A percentile compares a stretch with the other conserved stretches of the same genome.
These are phyloP conservation scores for Mormyrus lacerda DNA, from an alignment of 2,113 vertebrate genomes.

Conservation along the genomic window DNA sequence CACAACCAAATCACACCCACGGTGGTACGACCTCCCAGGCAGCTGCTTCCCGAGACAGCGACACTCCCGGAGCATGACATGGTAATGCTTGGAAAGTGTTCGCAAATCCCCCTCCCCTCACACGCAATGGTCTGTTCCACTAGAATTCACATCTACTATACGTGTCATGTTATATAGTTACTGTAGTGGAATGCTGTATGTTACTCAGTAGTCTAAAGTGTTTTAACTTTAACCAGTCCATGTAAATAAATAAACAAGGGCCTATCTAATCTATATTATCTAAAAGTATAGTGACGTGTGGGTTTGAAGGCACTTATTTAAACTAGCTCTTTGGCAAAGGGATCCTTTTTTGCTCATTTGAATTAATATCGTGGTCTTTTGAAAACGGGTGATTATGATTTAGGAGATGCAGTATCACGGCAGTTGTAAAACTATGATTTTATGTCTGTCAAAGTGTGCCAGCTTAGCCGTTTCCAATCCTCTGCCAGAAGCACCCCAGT, in stretches of 20 bases:
- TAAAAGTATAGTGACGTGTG: background rate
- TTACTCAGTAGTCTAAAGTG: background rate
- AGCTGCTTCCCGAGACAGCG: constrained; percentile 53
- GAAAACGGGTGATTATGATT: background rate
- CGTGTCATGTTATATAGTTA: background rate
- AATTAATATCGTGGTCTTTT: background rate
- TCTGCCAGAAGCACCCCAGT: background rate
- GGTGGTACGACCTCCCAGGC: constrained; percentile 70
- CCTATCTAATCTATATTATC: background rate
- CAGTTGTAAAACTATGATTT: background rate
- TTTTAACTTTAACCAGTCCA: background rate
- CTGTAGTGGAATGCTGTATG: background rate
- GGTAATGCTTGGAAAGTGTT: constrained; percentile 42
- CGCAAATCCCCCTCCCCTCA: background rate
- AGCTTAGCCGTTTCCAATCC: background rate
- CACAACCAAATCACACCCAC: constrained; percentile 76
- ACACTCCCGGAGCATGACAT: constrained; percentile 58
- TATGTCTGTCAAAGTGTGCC: background rate
- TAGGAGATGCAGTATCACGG: background rate
- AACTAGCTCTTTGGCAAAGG: background rate
- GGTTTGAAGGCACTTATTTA: background rate
- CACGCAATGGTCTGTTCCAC: background rate
- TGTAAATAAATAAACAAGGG: background rate
- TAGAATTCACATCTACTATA: background rate
- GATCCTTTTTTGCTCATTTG: background rate